Evolutionary conservation across 2,888 invertebrate genomes (phyloP), one percentile per base, ranked within the genome.

Genomic region (Malthinus seriepunctatus): DNA sequence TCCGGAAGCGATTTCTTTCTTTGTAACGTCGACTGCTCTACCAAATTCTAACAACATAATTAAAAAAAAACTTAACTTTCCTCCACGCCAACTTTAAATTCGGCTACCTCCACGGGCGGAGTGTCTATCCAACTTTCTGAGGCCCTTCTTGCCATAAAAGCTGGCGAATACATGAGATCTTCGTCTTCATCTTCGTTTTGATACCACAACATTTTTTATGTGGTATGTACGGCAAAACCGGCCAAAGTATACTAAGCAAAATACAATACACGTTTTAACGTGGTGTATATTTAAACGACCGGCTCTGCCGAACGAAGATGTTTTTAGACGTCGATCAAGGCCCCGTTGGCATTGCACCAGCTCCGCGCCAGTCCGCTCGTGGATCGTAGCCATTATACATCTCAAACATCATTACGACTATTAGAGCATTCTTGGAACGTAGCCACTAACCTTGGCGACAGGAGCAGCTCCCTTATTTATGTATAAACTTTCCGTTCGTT

Each of bases 1-100:
- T 98, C 97, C 51, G 98, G 98, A 81, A 99, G 86, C 69, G 97
- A 97, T 81, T 98, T 98, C 82, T 97, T 95, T 71, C 94, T 86
- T 81, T 93, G 93, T 71, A 95, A 84, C 71, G 90, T 85, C 76
- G 88, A 87, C 75, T 88, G 87, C 67, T 87, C 87, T 76, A 90
- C 89, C 78, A 91, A 80, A 82, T 88, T 90, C 91, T 93, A 83
- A 61, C 80, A 78, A 68, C 62, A 61, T 58, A 64, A 37, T 50
- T 49, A 61, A 52, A 61, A 42, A 59, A 52, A 52, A 46, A 62
- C 57, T 63, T 50, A 55, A 50, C 42, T 51, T 56, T 48, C 14
- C 51, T 31, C 49, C 11, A 31, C 15, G 51, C 37, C 35, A 50
- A 54, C 53, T 33, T 39, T 50, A 12, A 35, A 42, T 38, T 12